phyloP scores from a whole-genome alignment of 1,140 invertebrate genomes.

The Mylabris phalerata region DNA sequence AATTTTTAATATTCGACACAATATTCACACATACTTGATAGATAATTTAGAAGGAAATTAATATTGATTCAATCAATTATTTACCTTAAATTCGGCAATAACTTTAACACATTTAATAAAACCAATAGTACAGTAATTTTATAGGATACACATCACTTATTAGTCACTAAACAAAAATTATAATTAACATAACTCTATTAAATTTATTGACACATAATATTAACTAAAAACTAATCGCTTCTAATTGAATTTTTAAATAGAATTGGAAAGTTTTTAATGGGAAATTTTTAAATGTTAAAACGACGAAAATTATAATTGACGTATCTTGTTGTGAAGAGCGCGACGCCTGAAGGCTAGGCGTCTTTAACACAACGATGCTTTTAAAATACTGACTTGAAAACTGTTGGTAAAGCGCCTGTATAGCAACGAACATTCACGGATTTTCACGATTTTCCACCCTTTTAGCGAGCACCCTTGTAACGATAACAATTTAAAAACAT shows the following conservation, averaged over 20 bases:
- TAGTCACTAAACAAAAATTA: not conserved
- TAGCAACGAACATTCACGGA: slow-evolving; percentile 12
- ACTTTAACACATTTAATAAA: no score
- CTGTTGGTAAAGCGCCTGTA: slow-evolving; percentile 9
- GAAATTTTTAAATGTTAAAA: not conserved
- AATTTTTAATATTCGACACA: no score
- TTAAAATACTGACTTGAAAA: slow-evolving; percentile 15
- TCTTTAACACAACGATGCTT: slow-evolving; percentile 8
- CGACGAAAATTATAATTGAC: not conserved
- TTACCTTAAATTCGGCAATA: no score
- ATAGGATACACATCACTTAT: no score
- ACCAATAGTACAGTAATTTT: no score
- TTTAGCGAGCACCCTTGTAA: slow-evolving; percentile 2
- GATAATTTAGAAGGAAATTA: no score
- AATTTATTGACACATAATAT: not conserved
- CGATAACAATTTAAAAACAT: slow-evolving; percentile 10
- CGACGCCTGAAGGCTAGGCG: not conserved
- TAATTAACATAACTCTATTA: not conserved
- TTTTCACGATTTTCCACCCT: slow-evolving; percentile 14
- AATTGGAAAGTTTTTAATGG: not conserved
- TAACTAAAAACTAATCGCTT: not conserved
- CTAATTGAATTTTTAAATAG: not conserved
- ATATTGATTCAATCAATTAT: no score
- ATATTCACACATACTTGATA: no score
- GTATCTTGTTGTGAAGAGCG: slow-evolving; percentile 1